A percentile compares a stretch with the other conserved stretches of the same genome.
phyloP scores from a whole-genome alignment of 2,888 invertebrate genomes.

The Metellina segmentata region DNA sequence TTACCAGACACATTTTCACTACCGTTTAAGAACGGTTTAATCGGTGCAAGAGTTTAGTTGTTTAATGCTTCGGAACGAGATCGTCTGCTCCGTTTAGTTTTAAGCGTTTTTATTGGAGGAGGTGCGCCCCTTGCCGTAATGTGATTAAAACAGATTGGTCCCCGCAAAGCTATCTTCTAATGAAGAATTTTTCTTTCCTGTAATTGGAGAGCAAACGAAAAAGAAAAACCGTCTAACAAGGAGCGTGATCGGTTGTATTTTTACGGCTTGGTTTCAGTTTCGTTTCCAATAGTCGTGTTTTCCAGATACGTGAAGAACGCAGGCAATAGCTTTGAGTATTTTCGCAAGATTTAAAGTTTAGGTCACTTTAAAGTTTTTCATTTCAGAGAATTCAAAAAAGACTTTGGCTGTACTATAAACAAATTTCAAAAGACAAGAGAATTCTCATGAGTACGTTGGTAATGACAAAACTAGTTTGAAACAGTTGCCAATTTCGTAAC shows the following conservation, averaged over 20 bases:
- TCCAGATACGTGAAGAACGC: too few relatives aligned
- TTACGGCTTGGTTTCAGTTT: not conserved
- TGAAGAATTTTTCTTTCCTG: slow-evolving; percentile 33
- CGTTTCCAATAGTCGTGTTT: not conserved
- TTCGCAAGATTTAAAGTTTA: too few relatives aligned
- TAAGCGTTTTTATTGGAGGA: slow-evolving; percentile 61
- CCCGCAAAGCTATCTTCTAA: slow-evolving; percentile 17
- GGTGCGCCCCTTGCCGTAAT: slow-evolving; percentile 44
- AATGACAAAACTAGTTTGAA: too few relatives aligned
- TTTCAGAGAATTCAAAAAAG: too few relatives aligned
- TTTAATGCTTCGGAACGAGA: slow-evolving; percentile 74
- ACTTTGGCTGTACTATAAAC: too few relatives aligned
- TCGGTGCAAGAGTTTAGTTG: slow-evolving; percentile 74
- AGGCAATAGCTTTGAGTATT: too few relatives aligned
- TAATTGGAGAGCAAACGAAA: not conserved
- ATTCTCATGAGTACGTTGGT: too few relatives aligned
- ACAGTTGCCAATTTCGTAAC: too few relatives aligned
- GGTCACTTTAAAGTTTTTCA: too few relatives aligned
- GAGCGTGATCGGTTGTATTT: not conserved
- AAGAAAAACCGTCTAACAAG: not conserved
- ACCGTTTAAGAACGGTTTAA: slow-evolving; percentile 75
- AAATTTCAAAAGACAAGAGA: too few relatives aligned
- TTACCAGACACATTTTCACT: slow-evolving; percentile 75
- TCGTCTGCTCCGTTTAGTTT: slow-evolving; percentile 59
- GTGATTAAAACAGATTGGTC: slow-evolving; percentile 41